These are phyloP conservation scores for Malthinus flaveolus DNA, from an alignment of 2,888 invertebrate species.

Conservation along the genomic window DNA sequence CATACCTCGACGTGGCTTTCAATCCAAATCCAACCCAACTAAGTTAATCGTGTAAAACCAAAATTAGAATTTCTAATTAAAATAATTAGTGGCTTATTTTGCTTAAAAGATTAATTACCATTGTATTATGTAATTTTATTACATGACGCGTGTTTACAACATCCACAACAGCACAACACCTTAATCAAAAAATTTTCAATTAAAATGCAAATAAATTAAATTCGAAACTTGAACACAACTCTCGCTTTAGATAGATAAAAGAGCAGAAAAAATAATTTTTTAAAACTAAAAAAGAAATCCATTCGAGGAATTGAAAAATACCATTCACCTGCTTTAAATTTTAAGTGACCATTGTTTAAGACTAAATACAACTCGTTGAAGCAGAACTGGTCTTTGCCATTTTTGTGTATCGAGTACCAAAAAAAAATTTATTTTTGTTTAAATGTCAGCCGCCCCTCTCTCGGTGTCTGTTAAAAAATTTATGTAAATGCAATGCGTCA, in stretches of 20 bases:
- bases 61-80: background rate
- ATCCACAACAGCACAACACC: background rate
- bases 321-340: slow-evolving; percentile 18
- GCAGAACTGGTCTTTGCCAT: slow-evolving; percentile 21
- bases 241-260: background rate
- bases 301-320: slow-evolving; percentile 8
- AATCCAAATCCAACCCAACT: too few species aligned
- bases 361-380: slow-evolving; percentile 11
- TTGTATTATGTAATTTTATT: background rate
- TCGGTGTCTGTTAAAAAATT: slow-evolving; percentile 2
- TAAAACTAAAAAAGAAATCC: background rate
- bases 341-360: slow-evolving; percentile 14
- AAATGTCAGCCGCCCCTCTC: background rate
- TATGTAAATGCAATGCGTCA: slow-evolving; percentile 7
- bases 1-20: too few species aligned
- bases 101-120: background rate
- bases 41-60: too few species aligned
- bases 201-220: background rate
- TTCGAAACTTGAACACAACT: background rate
- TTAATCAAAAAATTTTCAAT: background rate
- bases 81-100: background rate
- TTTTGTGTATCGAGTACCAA: background rate
- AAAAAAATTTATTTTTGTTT: too few species aligned
- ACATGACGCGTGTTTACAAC: background rate
- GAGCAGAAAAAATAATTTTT: background rate